Conservation (phyloP, 2,113 vertebrate genomes). For the Ammospiza caudacuta region DNA sequence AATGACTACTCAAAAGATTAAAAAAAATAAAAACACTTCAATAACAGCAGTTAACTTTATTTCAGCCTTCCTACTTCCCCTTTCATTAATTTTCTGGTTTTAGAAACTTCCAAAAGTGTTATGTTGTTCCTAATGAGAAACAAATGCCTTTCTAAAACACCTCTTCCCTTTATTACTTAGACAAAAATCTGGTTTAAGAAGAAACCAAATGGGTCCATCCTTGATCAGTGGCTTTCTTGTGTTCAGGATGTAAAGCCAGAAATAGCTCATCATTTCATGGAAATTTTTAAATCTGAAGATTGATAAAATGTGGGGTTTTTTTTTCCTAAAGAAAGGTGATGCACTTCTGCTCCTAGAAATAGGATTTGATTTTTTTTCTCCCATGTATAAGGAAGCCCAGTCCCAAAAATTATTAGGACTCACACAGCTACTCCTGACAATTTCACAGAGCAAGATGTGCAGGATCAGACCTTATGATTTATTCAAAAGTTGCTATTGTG, state of each 20-base stretch:
- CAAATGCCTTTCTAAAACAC: neutral
- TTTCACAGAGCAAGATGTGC: neutral
- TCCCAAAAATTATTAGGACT: neutral
- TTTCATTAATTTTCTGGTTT: neutral
- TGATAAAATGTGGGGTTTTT: neutral
- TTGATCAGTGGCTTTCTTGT: neutral
- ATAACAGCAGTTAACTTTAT: neutral
- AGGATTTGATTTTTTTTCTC: neutral
- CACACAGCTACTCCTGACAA: neutral
- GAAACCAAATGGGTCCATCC: neutral
- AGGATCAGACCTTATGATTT: neutral
- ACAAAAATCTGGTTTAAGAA: neutral
- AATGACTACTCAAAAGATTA: neutral
- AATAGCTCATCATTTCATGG: neutral
- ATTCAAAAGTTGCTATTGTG: neutral
- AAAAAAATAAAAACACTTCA: neutral
- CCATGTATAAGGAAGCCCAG: neutral
- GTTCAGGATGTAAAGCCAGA: neutral
- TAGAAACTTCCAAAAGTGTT: neutral
- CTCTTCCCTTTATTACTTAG: neutral
- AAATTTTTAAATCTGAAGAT: neutral
- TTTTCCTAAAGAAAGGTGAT: neutral
- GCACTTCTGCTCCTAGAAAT: neutral
- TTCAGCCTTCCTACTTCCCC: neutral
- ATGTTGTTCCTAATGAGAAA: neutral